Conservation (phyloP, 92 coral and sea anemone species). For the Paragorgia papillata region DNA sequence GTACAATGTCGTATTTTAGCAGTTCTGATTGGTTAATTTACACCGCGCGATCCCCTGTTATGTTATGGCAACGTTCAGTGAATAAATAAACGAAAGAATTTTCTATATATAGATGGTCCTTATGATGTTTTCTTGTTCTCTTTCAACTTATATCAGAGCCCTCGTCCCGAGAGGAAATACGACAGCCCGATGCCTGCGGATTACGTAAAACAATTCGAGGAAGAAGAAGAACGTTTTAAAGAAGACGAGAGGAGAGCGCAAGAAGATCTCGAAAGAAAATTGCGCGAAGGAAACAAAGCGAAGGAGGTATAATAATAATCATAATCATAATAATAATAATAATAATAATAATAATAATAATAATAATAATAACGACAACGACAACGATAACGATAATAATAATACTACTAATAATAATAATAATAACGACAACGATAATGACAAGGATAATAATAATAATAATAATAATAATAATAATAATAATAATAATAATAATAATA, state of each 20-base stretch:
- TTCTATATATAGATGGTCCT: no score
- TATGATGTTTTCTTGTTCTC: no score
- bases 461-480: background rate
- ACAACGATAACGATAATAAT: background rate
- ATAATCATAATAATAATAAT: background rate
- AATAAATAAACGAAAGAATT: no score
- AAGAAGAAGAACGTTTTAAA: constrained; percentile 8
- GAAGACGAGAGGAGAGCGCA: constrained; percentile 39
- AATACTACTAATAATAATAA: no score
- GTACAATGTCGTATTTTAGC: no score
- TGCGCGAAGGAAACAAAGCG: constrained; percentile 31
- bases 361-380: background rate
- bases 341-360: background rate
- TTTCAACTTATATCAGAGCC: constrained; percentile 3
- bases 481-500: background rate
- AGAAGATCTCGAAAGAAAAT: constrained; percentile 39
- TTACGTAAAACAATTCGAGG: constrained; percentile 32
- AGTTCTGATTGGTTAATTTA: no score
- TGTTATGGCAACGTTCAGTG: no score
- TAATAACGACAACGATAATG: background rate
- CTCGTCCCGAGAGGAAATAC: background rate
- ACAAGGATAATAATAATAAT: background rate
- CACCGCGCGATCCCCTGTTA: no score
- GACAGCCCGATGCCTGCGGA: constrained; percentile 9
- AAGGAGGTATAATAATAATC: constrained; percentile 16